Percentiles rank a stretch among this genome's conserved stretches.
phyloP scores from a whole-genome alignment of 1,140 invertebrate genomes.

The Conopomorpha cramerella region DNA sequence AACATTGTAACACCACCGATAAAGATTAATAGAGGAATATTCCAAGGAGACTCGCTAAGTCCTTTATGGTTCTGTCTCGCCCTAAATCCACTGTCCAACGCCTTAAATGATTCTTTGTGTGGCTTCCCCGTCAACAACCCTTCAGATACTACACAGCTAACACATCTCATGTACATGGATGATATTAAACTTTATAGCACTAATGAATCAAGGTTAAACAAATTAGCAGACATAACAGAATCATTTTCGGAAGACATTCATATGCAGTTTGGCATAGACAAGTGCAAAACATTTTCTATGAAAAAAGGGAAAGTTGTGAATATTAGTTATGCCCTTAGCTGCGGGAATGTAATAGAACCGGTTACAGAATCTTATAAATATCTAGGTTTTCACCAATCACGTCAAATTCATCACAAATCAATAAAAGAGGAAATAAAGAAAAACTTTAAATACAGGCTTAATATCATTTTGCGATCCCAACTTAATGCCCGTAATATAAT shows the following conservation, averaged over 20 bases:
- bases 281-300: not conserved
- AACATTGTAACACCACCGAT: not conserved
- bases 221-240: constrained; percentile 1
- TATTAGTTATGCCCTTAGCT: not conserved
- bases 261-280: constrained; percentile 1
- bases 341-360: not conserved
- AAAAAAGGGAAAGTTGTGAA: not conserved
- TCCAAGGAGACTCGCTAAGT: too few relatives aligned
- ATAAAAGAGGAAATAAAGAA: not conserved
- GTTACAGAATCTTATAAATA: not conserved
- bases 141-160: not conserved
- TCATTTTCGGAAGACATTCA: not conserved
- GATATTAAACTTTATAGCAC: too few relatives aligned
- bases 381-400: too few relatives aligned
- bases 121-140: not conserved
- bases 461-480: not conserved
- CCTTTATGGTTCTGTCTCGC: too few relatives aligned
- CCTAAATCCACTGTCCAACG: constrained; percentile 2
- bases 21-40: constrained; percentile 1
- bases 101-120: not conserved
- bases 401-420: too few relatives aligned
- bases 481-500: not conserved
- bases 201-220: too few relatives aligned
- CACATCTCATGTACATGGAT: constrained; percentile 4
- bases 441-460: not conserved